Evolutionary conservation across 1,140 invertebrate species (phyloP).

Genomic region (Sycophaga agraensis): DNA sequence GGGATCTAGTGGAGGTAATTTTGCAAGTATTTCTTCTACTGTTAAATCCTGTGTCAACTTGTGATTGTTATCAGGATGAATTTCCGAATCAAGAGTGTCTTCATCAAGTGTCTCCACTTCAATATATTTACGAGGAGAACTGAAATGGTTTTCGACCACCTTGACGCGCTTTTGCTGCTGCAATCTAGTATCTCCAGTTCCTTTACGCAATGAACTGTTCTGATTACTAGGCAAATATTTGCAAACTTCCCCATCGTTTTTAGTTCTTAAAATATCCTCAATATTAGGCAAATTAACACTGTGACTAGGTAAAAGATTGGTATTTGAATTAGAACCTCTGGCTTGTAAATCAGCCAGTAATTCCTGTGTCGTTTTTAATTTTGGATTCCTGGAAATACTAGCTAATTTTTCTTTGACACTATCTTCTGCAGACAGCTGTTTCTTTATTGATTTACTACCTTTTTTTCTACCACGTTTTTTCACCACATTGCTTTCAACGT

Average conservation of each 20-base stretch:
- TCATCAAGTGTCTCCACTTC: slow-evolving; percentile 23
- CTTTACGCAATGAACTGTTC: slow-evolving; percentile 45
- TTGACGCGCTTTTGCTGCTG: slow-evolving; percentile 20
- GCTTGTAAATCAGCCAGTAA: slow-evolving; percentile 76
- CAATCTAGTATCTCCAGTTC: not conserved
- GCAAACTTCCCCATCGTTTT: slow-evolving; percentile 57
- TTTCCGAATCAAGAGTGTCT: slow-evolving; percentile 21
- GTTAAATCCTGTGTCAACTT: slow-evolving; percentile 42
- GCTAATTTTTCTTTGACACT: slow-evolving; percentile 68
- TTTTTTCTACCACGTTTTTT: slow-evolving; percentile 72
- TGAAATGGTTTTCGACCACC: slow-evolving; percentile 16
- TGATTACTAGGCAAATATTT: slow-evolving; percentile 62
- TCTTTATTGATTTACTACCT: slow-evolving; percentile 66
- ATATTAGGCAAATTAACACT: slow-evolving; percentile 49
- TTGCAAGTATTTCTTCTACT: slow-evolving; percentile 62
- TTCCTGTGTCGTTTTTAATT: slow-evolving; percentile 84
- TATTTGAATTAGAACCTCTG: slow-evolving; percentile 54
- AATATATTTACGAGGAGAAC: slow-evolving; percentile 26
- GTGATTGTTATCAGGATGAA: slow-evolving; percentile 26
- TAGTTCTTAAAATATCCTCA: slow-evolving; percentile 46
- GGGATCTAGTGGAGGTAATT: slow-evolving; percentile 65
- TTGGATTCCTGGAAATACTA: slow-evolving; percentile 65
- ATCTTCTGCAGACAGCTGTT: slow-evolving; percentile 58
- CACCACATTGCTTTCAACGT: slow-evolving; percentile 47
- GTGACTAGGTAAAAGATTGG: slow-evolving; percentile 49